Evolutionary conservation across 2,888 invertebrate species (phyloP).

Genomic region (Rhagophthalmus giganteus): DNA sequence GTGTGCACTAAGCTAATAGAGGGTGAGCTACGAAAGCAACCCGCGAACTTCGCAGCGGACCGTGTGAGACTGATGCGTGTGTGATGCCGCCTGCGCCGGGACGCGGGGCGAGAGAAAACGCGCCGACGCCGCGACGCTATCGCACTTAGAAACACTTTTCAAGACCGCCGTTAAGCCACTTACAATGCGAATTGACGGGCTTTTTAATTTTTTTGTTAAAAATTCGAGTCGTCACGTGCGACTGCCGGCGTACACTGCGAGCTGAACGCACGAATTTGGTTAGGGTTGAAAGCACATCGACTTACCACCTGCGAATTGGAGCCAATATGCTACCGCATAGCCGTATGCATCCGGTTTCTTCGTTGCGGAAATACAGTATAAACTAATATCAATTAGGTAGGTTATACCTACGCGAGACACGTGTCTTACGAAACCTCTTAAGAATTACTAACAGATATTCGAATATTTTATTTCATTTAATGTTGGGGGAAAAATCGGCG

Average conservation of each 20-base stretch:
- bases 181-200: constrained; percentile 4
- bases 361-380: neutral
- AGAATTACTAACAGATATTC: neutral
- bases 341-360: neutral
- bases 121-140: constrained; percentile 41
- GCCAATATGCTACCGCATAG: constrained; percentile 24
- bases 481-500: too few species aligned
- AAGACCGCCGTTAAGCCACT: constrained; percentile 20
- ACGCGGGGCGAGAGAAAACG: constrained; percentile 34
- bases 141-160: constrained; percentile 31
- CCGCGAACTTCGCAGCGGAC: constrained; percentile 35
- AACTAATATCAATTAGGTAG: too few species aligned
- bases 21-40: constrained; percentile 28
- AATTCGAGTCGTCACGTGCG: neutral
- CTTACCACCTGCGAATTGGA: constrained; percentile 29
- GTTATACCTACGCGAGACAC: too few species aligned
- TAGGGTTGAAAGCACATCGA: constrained; percentile 20
- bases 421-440: too few species aligned
- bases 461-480: too few species aligned
- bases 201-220: constrained; percentile 5
- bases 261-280: neutral
- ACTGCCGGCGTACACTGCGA: neutral
- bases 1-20: constrained; percentile 38
- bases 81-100: constrained; percentile 34
- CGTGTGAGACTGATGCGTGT: constrained; percentile 39